Base-by-base conservation (phyloP, 2,888 invertebrate genomes). In the Drosophila engyochracea region DNA sequence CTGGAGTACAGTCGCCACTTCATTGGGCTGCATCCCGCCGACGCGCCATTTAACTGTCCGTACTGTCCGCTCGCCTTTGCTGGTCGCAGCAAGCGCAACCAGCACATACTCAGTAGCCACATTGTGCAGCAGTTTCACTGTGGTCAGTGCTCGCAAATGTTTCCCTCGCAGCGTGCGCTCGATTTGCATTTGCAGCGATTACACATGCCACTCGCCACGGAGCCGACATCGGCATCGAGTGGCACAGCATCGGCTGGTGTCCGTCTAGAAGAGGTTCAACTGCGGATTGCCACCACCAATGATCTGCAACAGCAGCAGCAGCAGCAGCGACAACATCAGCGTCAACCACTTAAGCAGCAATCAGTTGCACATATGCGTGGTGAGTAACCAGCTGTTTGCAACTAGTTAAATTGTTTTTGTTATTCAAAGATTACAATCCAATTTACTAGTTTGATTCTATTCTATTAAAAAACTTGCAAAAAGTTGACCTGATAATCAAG, bases 1-100 rank as follows among this genome's bases (percentile, higher is more conserved):
- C 64, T 91, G 19, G 92, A 92, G 33, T 92, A 92, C 62, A 92
- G 92, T 63, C 87, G 83, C n/a, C 92, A 92, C 55, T 92, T 92
- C 37, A 92, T 92, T 35, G 91, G 86, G 35, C 82, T 86, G 63
- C 92, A 92, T 74, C 92, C 92, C 6, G 91, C 85, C 1, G 84
- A 83, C 51, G 90, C 87, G 22, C 92, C 92, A 0, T 92, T 85
- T 73, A 92, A 89, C 60, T 92, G 92, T 62, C 92, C 92, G 1
- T 83, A 89, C 64, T 92, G 92, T 22, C 85, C 92, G 6, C 70
- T 82, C 64, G 77, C 89, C 5, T 92, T 92, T 62, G 73, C 80
- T 25, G 79, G 89, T 5, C 83, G 92, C 25, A 83, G 66, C 28
- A 91, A 92, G 28, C 91, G 92, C 1, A 90, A 85, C 51, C 89